phyloP scores from a whole-genome alignment of 1,140 invertebrate genomes.

The Euura saliciscinereae region DNA sequence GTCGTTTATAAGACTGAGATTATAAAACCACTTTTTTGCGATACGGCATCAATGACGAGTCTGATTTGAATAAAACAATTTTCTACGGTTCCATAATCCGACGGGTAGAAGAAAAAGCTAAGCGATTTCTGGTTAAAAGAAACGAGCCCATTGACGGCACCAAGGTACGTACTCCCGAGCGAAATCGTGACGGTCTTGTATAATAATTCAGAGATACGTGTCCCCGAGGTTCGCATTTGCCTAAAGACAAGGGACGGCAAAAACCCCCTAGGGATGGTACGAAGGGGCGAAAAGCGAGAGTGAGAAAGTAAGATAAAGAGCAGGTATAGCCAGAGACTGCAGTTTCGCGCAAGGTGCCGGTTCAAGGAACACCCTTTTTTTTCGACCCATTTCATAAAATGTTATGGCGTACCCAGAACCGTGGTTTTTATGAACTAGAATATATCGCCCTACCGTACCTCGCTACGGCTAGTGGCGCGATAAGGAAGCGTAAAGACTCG shows the following conservation, averaged over 20 bases:
- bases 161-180: not conserved
- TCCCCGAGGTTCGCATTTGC: slow-evolving; percentile 9
- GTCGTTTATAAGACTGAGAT: too few relatives aligned
- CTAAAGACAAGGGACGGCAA: slow-evolving; percentile 3
- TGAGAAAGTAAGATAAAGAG: not conserved
- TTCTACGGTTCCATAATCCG: too few relatives aligned
- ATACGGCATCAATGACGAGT: too few relatives aligned
- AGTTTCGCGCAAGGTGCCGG: not conserved
- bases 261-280: not conserved
- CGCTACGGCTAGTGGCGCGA: not conserved
- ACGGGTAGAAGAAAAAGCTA: too few relatives aligned
- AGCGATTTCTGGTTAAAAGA: not conserved
- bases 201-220: slow-evolving; percentile 10
- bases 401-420: not conserved
- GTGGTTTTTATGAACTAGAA: slow-evolving; percentile 11
- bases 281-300: not conserved
- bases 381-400: slow-evolving; percentile 13
- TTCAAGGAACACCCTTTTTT: slow-evolving; percentile 11
- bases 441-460: not conserved
- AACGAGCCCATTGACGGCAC: not conserved
- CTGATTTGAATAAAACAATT: too few relatives aligned
- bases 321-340: not conserved
- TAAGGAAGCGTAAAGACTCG: slow-evolving; percentile 2
- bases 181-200: not conserved
- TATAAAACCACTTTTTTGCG: too few relatives aligned